Conservation (phyloP, 37 sponge, comb jelly and placozoan species). For the Amphimedon queenslandica region DNA sequence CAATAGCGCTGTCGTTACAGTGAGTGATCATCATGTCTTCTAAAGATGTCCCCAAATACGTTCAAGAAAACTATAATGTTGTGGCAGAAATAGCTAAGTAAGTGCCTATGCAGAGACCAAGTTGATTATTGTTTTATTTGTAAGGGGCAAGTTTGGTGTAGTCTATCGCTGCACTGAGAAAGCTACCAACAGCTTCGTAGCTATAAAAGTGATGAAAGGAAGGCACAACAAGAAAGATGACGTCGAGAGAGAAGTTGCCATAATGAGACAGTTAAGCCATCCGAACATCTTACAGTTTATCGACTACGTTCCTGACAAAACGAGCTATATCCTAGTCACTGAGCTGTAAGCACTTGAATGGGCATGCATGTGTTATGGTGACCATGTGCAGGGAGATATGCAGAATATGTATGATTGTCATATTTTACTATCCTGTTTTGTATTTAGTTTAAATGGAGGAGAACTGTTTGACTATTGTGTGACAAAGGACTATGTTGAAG, state of each 20-base stretch:
- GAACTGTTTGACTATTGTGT: slow-evolving; percentile 83
- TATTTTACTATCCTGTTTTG: no score
- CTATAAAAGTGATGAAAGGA: slow-evolving; percentile 59
- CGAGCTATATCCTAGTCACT: slow-evolving; percentile 50
- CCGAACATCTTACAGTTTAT: slow-evolving; percentile 24
- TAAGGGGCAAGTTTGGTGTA: slow-evolving; percentile 70
- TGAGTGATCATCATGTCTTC: neutral
- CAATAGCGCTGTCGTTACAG: neutral
- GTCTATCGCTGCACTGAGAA: slow-evolving; percentile 41
- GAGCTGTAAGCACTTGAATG: slow-evolving; percentile 74
- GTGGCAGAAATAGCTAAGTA: slow-evolving; percentile 54
- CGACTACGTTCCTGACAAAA: slow-evolving; percentile 32
- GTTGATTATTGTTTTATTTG: neutral
- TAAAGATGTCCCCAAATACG: slow-evolving; percentile 8
- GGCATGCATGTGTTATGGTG: no score
- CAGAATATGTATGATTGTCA: no score
- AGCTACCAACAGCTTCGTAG: slow-evolving; percentile 8
- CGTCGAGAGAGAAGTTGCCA: slow-evolving; percentile 59
- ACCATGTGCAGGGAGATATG: no score
- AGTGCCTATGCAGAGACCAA: neutral
- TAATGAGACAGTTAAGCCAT: slow-evolving; percentile 56
- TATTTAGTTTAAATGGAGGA: slow-evolving; percentile 75
- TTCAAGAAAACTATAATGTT: slow-evolving; percentile 20
- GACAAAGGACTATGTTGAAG: slow-evolving; percentile 66
- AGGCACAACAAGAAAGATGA: slow-evolving; percentile 53